A percentile compares a stretch with the other conserved stretches of the same genome.
phyloP scores from a whole-genome alignment of 2,888 invertebrate genomes.

The Campopleginae sp. region DNA sequence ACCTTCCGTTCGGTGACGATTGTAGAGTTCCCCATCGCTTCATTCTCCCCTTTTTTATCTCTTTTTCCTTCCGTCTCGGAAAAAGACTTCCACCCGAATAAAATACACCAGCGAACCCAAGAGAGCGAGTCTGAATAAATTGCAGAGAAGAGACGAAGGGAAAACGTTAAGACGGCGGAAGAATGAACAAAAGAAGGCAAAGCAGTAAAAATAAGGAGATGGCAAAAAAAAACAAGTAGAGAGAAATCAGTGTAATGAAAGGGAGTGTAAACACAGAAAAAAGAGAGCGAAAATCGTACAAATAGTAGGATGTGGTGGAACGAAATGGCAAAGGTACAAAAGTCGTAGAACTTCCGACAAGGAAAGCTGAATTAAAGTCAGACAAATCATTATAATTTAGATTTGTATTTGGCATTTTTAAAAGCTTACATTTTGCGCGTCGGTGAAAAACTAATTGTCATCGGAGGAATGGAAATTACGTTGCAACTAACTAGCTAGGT shows the following conservation, averaged over 20 bases:
- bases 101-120: conserved; percentile 23
- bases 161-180: not conserved
- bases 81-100: conserved; percentile 9
- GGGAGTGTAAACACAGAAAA: conserved; percentile 14
- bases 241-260: conserved; percentile 7
- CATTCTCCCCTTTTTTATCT: not conserved
- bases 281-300: conserved; percentile 28
- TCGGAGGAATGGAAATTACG: too few relatives aligned
- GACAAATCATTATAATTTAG: not conserved
- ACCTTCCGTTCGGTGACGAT: not conserved
- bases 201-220: conserved; percentile 21
- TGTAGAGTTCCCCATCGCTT: conserved; percentile 12
- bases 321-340: not conserved
- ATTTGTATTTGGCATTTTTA: too few relatives aligned
- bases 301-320: conserved; percentile 17
- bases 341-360: not conserved
- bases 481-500: too few relatives aligned
- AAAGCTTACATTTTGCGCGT: too few relatives aligned
- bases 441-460: too few relatives aligned
- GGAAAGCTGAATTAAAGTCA: not conserved
- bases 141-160: conserved; percentile 29
- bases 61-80: conserved; percentile 5
- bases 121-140: conserved; percentile 34
- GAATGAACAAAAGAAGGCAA: conserved; percentile 42
- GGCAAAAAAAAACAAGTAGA: conserved; percentile 1